Percentiles rank a stretch among this genome's conserved stretches.
Evolutionary conservation across 2,888 invertebrate species (phyloP).

Genomic region (Parnassius glacialis): DNA sequence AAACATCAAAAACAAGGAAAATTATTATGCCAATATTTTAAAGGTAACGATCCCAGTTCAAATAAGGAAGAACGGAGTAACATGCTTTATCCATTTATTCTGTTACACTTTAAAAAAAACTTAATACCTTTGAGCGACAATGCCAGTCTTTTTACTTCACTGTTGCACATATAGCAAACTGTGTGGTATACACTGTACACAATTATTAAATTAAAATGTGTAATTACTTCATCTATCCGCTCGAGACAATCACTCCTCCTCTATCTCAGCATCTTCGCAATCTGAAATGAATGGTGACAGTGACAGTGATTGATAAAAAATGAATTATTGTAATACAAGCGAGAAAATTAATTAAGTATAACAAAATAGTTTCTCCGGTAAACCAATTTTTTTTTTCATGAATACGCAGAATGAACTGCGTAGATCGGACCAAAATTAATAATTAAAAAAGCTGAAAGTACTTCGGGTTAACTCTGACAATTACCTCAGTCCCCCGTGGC

Average conservation of each 20-base stretch:
- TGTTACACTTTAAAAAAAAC: neutral
- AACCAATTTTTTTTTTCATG: no score
- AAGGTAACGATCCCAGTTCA: neutral
- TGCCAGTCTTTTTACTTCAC: slow-evolving; percentile 3
- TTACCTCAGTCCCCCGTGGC: no score
- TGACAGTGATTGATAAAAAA: no score
- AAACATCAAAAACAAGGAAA: neutral
- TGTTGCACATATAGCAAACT: neutral
- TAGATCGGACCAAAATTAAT: no score
- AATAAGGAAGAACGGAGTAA: neutral
- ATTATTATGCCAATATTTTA: neutral
- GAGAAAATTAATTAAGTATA: no score
- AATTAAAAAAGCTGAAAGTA: no score
- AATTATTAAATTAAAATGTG: neutral
- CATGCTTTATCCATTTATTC: neutral
- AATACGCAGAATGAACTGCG: no score
- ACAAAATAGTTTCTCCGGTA: no score
- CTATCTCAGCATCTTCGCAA: slow-evolving; percentile 43
- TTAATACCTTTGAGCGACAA: neutral
- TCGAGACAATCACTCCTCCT: slow-evolving; percentile 33
- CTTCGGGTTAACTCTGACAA: no score
- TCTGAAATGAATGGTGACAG: slow-evolving; percentile 35
- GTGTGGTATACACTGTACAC: neutral
- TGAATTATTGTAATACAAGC: no score
- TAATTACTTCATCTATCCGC: neutral